Percentiles rank a stretch among this genome's conserved stretches.
Conservation (phyloP, 2,888 invertebrate species). For the Polyommatus icarus region DNA sequence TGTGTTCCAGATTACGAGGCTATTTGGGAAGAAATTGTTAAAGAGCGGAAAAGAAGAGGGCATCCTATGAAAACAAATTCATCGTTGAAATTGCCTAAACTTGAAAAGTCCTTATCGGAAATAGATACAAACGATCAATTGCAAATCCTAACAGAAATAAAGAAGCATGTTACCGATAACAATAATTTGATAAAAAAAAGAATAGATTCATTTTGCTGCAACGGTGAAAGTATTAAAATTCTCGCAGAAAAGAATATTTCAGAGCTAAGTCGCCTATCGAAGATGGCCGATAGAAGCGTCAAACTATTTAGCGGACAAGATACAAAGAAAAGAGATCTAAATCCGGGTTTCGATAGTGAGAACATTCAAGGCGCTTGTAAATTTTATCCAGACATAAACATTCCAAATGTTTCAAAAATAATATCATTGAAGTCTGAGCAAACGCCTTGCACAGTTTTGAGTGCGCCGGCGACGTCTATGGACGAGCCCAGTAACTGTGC, state of each 20-base stretch:
- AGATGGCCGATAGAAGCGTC: conserved; percentile 71
- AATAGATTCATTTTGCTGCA: conserved; percentile 53
- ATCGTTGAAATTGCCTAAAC: conserved; percentile 44
- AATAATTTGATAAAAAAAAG: conserved; percentile 71
- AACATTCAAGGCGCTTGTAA: conserved; percentile 59
- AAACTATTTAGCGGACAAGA: conserved; percentile 67
- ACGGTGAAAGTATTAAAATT: conserved; percentile 60
- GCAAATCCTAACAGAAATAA: conserved; percentile 68
- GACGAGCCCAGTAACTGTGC: conserved; percentile 67
- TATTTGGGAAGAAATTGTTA: conserved; percentile 83
- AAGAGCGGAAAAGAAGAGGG: conserved; percentile 81
- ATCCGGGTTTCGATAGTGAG: conserved; percentile 69
- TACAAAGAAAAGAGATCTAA: conserved; percentile 60
- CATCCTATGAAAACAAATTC: conserved; percentile 52
- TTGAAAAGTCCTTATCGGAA: conserved; percentile 43
- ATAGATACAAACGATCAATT: conserved; percentile 63
- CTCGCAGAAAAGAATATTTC: conserved; percentile 74
- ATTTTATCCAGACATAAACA: conserved; percentile 60
- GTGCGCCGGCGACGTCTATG: conserved; percentile 67
- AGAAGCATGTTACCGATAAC: conserved; percentile 68
- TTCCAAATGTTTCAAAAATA: conserved; percentile 69
- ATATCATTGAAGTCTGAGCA: conserved; percentile 61
- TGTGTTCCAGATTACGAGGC: conserved; percentile 80
- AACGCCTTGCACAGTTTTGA: conserved; percentile 47
- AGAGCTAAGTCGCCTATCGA: conserved; percentile 69